Conservation (phyloP, 37 sponge, comb jelly and placozoan genomes). For the Mnemiopsis leidyi region DNA sequence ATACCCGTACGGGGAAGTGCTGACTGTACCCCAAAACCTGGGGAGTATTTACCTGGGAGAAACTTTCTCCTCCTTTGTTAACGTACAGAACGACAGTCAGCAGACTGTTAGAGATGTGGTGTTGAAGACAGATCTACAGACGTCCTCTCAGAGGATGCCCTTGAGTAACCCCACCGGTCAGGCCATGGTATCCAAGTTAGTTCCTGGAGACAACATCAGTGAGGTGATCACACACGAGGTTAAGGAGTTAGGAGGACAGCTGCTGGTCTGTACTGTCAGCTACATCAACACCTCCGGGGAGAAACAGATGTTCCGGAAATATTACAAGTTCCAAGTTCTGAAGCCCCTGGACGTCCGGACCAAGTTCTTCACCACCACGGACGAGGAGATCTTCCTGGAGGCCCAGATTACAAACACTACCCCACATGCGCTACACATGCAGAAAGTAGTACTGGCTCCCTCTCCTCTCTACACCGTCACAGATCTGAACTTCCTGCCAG, state of each 20-base stretch:
- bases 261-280: constrained; percentile 76
- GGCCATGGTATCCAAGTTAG: constrained; percentile 68
- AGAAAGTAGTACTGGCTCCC: constrained; percentile 78
- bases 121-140: constrained; percentile 82
- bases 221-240: constrained; percentile 79
- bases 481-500: constrained; percentile 67
- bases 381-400: constrained; percentile 78
- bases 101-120: constrained; percentile 73
- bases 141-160: constrained; percentile 68
- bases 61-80: constrained; percentile 77
- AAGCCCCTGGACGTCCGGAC: constrained; percentile 93
- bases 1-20: constrained; percentile 50
- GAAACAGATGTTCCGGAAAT: constrained; percentile 75
- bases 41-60: constrained; percentile 82
- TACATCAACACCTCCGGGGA: constrained; percentile 75
- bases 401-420: constrained; percentile 84
- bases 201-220: constrained; percentile 71
- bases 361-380: constrained; percentile 69
- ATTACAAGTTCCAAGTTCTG: constrained; percentile 81
- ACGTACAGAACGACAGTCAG: constrained; percentile 76
- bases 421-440: constrained; percentile 74
- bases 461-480: constrained; percentile 67
- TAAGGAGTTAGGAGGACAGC: constrained; percentile 75
- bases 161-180: constrained; percentile 67
- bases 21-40: constrained; percentile 26